Evolutionary conservation across 1,140 invertebrate species (phyloP).

Genomic region (Conus ventricosus): DNA sequence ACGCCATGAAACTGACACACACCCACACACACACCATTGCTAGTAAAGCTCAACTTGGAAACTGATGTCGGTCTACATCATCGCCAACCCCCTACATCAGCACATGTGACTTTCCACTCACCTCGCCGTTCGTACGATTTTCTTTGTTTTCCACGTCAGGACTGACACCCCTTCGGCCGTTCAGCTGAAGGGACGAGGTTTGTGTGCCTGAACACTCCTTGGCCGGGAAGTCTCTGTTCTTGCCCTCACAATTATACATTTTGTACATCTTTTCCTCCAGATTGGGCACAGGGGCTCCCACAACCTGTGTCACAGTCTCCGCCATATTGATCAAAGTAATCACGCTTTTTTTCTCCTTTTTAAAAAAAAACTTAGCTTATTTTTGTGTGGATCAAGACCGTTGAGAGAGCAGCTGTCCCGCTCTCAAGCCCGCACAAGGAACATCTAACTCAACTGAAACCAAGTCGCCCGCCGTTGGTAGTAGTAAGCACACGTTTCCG

Average conservation of each 20-base stretch:
- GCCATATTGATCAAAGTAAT: slow-evolving; percentile 30
- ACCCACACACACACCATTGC: too few species aligned
- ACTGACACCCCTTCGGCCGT: slow-evolving; percentile 15
- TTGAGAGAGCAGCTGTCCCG: slow-evolving; percentile 41
- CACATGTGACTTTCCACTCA: neutral
- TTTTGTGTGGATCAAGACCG: slow-evolving; percentile 15
- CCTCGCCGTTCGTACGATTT: slow-evolving; percentile 30
- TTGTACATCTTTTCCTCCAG: slow-evolving; percentile 31
- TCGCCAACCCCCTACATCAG: too few species aligned
- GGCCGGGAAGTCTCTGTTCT: slow-evolving; percentile 26
- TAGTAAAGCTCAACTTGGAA: too few species aligned
- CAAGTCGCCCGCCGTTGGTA: slow-evolving; percentile 27
- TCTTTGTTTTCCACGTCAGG: slow-evolving; percentile 38
- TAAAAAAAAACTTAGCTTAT: too few species aligned
- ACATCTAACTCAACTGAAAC: slow-evolving; percentile 31
- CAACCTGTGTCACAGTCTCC: slow-evolving; percentile 33
- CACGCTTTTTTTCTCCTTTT: neutral
- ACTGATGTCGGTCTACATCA: too few species aligned
- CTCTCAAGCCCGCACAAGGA: slow-evolving; percentile 30
- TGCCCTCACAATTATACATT: slow-evolving; percentile 33
- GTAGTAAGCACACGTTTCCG: slow-evolving; percentile 38
- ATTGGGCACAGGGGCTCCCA: slow-evolving; percentile 19
- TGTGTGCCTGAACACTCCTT: slow-evolving; percentile 36
- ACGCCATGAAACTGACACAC: too few species aligned
- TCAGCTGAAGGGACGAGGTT: slow-evolving; percentile 27